Evolutionary conservation across 2,888 invertebrate species (phyloP).

Genomic region (Caenorhabditis becei): DNA sequence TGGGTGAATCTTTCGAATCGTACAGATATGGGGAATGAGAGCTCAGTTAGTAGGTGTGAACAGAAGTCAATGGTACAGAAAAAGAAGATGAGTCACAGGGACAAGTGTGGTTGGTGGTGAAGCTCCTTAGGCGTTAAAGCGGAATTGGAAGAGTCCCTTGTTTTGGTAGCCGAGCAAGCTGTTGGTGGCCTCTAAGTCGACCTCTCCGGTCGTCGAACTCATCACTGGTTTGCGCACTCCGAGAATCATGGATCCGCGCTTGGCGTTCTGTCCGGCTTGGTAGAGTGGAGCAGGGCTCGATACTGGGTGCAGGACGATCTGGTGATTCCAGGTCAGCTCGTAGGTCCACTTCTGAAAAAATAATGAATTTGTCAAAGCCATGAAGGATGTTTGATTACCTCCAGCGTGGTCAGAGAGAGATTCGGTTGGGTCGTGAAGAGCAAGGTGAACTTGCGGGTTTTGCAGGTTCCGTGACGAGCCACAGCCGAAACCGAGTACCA

Average conservation of each 20-base stretch:
- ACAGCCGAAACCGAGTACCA: conserved; percentile 51
- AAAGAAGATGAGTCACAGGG: too few species aligned
- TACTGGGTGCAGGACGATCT: conserved; percentile 53
- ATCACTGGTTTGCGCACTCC: background rate
- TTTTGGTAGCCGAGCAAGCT: too few species aligned
- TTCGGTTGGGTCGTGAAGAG: conserved; percentile 17
- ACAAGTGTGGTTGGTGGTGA: too few species aligned
- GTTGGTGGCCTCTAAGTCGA: too few species aligned
- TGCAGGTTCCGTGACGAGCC: conserved; percentile 62
- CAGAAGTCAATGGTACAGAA: too few species aligned
- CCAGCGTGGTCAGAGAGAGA: background rate
- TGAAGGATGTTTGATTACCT: too few species aligned
- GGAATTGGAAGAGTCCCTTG: too few species aligned
- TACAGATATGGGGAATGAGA: too few species aligned
- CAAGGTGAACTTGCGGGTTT: conserved; percentile 49
- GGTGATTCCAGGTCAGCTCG: conserved; percentile 40
- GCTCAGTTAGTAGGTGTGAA: too few species aligned
- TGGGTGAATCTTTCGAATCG: too few species aligned
- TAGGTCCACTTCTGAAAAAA: conserved; percentile 48
- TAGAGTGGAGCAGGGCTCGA: conserved; percentile 50
- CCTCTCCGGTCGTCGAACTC: too few species aligned
- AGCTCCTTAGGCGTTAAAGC: too few species aligned
- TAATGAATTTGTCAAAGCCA: background rate
- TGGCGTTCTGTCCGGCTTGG: conserved; percentile 40
- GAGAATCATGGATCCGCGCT: conserved; percentile 38